These are phyloP conservation scores for Andrena trimmerana DNA, from an alignment of 2,888 invertebrate species.

Conservation along the genomic window DNA sequence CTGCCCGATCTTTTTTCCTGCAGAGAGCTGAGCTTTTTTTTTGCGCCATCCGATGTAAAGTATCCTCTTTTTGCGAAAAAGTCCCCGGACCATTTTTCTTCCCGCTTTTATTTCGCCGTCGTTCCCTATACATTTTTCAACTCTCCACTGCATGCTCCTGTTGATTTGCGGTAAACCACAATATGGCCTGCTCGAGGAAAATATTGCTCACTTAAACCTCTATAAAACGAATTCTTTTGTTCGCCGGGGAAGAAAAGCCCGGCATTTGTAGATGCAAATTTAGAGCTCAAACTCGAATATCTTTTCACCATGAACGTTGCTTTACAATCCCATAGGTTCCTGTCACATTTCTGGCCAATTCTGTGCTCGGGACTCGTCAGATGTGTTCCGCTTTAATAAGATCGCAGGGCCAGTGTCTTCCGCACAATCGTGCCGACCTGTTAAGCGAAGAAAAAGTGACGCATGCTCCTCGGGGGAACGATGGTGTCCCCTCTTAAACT, in stretches of 20 bases:
- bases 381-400: not conserved
- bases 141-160: conserved; percentile 23
- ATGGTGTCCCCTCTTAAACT: not conserved
- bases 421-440: not conserved
- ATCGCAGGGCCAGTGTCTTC: not conserved
- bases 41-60: conserved; percentile 21
- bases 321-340: not conserved
- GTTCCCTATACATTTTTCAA: conserved; percentile 43
- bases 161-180: conserved; percentile 54
- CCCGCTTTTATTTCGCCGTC: conserved; percentile 29
- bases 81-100: conserved; percentile 22
- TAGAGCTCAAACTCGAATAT: conserved; percentile 7
- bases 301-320: not conserved
- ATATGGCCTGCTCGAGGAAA: conserved; percentile 31
- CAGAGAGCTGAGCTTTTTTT: not conserved
- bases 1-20: not conserved
- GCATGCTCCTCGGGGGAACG: not conserved
- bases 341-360: not conserved
- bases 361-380: too few species aligned
- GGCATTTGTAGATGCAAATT: conserved; percentile 1
- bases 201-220: conserved; percentile 39
- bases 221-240: conserved; percentile 37
- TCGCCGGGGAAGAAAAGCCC: not conserved
- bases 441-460: conserved; percentile 8
- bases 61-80: conserved; percentile 20